Evolutionary conservation across 2,888 invertebrate species (phyloP), one percentile per base, ranked within the genome.

Genomic region (Leptinotarsa juncta): DNA sequence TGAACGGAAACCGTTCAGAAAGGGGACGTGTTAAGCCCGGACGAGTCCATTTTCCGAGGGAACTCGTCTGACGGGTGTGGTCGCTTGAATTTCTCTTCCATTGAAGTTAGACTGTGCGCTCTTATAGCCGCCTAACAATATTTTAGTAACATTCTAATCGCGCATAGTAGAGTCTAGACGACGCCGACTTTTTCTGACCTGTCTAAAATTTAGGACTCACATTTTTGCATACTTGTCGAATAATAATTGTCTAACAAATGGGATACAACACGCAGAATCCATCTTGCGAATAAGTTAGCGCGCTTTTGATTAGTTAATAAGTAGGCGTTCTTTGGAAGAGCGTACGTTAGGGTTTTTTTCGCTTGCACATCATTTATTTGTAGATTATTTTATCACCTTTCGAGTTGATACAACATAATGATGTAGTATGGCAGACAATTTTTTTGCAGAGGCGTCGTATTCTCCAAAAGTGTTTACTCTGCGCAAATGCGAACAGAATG

Each of bases 11-110:
- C 74, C 70, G 77, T 62, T 77, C 73, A 71, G 76, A 76, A 81
- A 82, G 83, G 84, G 84, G 84, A 82, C 80, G 84, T 74, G 70
- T 74, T 81, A 79, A 81, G 75, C 74, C 77, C 73, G 85, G 86
- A 81, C 85, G 85, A 85, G 84, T 85, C 84, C 84, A 86, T 83
- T 83, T 72, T 75, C 70, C 51, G 65, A 62, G 71, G 81, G 71
- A 81, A 84, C 82, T 79, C 77, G 85, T 83, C 80, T 79, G 79
- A 81, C 82, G 83, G 85, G 85, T 85, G 82, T 78, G 85, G 84
- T 82, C 83, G 85, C 82, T 78, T 78, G 75, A 76, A 57, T 75
- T 72, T 68, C 73, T 75, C 74, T 72, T 65, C 65, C 70, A 69
- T 62, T 62, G 26, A 62, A 10, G 62, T 73, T 73, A 83, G 83